Percentiles rank a stretch among this genome's conserved stretches.
Conservation (phyloP, 92 coral and sea anemone genomes). For the Parazoanthus darwini region DNA sequence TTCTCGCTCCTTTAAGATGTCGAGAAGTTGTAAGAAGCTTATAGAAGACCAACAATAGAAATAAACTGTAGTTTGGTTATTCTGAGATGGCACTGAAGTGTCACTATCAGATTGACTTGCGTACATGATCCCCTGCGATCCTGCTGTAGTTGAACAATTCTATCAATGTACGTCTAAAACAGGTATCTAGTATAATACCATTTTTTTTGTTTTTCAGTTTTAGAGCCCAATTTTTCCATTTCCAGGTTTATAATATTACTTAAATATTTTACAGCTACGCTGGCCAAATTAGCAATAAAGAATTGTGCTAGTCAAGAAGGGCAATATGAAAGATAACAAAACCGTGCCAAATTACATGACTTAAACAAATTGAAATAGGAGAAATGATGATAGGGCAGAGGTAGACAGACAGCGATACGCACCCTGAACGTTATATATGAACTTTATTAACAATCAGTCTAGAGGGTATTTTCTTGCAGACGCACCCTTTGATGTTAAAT, state of each 20-base stretch:
- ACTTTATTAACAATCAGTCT: background rate
- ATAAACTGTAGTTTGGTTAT: too few species aligned
- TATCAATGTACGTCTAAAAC: background rate
- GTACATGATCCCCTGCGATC: background rate
- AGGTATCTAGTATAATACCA: background rate
- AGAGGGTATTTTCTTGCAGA: too few species aligned
- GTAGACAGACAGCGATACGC: background rate
- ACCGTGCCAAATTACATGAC: background rate
- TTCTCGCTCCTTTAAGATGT: background rate
- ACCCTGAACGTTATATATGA: background rate
- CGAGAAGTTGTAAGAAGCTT: background rate
- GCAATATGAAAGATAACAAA: background rate
- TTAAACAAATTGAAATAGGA: conserved; percentile 26
- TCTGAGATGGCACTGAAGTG: too few species aligned
- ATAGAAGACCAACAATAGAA: background rate
- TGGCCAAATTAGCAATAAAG: background rate
- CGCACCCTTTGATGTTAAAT: background rate
- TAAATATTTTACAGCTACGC: background rate
- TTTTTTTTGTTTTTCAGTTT: background rate
- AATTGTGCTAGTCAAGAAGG: background rate
- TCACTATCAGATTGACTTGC: background rate
- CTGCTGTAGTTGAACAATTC: background rate
- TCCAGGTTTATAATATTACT: background rate
- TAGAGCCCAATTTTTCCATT: background rate
- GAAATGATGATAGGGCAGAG: background rate